phyloP scores from a whole-genome alignment of 2,888 invertebrate genomes.

The Platerodrilus igneus region DNA sequence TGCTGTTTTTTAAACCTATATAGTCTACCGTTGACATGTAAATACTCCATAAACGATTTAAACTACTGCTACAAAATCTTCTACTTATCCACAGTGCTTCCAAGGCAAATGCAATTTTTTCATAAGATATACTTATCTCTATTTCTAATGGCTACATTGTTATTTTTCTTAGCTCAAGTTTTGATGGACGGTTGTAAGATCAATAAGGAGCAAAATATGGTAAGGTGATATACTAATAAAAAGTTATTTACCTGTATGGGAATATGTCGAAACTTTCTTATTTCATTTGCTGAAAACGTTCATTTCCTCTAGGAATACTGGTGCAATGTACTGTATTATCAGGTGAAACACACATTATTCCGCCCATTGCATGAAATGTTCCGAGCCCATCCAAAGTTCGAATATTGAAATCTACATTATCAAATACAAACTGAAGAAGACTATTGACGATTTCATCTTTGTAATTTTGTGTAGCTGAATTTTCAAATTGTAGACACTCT shows the following conservation, averaged over 20 bases:
- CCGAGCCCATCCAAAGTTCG: constrained; percentile 6
- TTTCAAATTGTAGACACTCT: constrained; percentile 4
- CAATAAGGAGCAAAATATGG: constrained; percentile 1
- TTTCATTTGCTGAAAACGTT: neutral
- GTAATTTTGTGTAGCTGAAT: constrained; percentile 6
- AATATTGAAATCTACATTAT: constrained; percentile 4
- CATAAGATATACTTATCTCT: too few relatives aligned
- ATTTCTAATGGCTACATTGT: constrained; percentile 6
- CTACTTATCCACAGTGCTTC: constrained; percentile 1
- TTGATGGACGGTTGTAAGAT: constrained; percentile 8
- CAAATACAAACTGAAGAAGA: neutral
- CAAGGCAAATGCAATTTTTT: constrained; percentile 1
- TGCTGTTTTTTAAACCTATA: constrained; percentile 3
- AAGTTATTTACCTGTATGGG: constrained; percentile 4
- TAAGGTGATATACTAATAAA: neutral
- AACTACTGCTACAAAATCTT: constrained; percentile 1
- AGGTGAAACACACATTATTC: constrained; percentile 8
- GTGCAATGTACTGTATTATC: neutral
- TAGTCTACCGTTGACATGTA: constrained; percentile 4
- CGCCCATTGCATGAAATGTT: constrained; percentile 7
- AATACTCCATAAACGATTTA: constrained; percentile 2
- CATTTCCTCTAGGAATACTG: constrained; percentile 5
- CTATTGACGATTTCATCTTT: neutral
- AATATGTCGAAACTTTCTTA: constrained; percentile 1
- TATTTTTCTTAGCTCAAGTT: constrained; percentile 7